phyloP scores from a whole-genome alignment of 2,888 invertebrate species.

The Microctonus hyperodae region DNA sequence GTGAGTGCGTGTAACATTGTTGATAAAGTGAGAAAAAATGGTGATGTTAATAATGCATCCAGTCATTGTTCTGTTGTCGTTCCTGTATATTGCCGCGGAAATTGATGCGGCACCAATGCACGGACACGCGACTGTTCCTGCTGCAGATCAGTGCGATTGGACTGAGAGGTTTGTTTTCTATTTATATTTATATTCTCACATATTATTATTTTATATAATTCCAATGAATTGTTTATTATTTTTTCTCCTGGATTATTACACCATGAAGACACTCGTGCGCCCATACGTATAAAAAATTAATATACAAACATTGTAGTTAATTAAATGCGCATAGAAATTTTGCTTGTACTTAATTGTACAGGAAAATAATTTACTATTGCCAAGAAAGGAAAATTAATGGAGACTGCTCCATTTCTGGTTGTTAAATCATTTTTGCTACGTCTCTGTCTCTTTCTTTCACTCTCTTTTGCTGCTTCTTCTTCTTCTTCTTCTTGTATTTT shows the following conservation, averaged over 20 bases:
- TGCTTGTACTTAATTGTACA: conserved; percentile 29
- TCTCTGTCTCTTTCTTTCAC: background rate
- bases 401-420: conserved; percentile 35
- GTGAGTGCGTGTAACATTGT: background rate
- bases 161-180: conserved; percentile 57
- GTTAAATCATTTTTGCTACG: conserved; percentile 15
- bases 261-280: background rate
- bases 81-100: conserved; percentile 34
- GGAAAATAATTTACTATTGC: conserved; percentile 28
- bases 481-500: conserved; percentile 20
- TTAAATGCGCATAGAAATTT: conserved; percentile 7
- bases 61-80: conserved; percentile 35
- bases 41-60: conserved; percentile 39
- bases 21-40: conserved; percentile 34
- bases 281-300: background rate
- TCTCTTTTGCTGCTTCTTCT: conserved; percentile 19
- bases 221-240: background rate
- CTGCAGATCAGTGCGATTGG: conserved; percentile 61
- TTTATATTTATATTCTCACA: background rate
- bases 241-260: conserved; percentile 22
- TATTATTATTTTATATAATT: background rate
- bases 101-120: conserved; percentile 44
- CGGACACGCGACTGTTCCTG: conserved; percentile 43
- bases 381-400: conserved; percentile 31
- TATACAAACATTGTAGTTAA: background rate